Evolutionary conservation across 2,797 vertebrate species (phyloP).

Genomic region (Malurus splendens): DNA sequence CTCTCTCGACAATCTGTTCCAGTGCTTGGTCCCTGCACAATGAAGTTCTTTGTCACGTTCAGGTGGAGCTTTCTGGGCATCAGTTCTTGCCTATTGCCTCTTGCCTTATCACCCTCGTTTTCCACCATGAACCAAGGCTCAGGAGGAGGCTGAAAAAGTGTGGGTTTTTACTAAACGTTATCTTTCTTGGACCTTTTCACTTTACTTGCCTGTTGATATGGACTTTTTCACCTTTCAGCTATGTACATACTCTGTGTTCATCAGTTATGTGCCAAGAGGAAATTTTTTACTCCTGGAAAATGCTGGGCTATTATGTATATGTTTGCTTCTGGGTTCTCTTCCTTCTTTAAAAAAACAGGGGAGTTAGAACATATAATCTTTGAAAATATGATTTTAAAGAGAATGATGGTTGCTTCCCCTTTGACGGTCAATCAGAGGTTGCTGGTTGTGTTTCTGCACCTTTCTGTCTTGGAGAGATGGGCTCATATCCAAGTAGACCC

Average conservation of each 20-base stretch:
- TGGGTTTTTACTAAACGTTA: background rate
- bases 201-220: background rate
- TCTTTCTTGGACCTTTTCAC: background rate
- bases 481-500: background rate
- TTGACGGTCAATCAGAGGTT: background rate
- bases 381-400: background rate
- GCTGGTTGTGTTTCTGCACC: background rate
- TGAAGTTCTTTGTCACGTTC: background rate
- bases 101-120: background rate
- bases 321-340: background rate
- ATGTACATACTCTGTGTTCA: background rate
- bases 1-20: background rate
- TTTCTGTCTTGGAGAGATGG: background rate
- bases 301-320: background rate
- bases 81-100: background rate
- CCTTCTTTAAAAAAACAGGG: background rate
- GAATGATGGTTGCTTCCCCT: background rate
- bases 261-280: background rate
- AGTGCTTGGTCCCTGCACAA: fast-evolving
- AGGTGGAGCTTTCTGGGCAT: background rate
- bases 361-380: background rate
- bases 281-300: background rate
- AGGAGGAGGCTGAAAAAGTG: background rate
- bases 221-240: background rate
- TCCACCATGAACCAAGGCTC: background rate